Conservation (phyloP, 2,888 invertebrate genomes). For the Ornithoptera priamus region DNA sequence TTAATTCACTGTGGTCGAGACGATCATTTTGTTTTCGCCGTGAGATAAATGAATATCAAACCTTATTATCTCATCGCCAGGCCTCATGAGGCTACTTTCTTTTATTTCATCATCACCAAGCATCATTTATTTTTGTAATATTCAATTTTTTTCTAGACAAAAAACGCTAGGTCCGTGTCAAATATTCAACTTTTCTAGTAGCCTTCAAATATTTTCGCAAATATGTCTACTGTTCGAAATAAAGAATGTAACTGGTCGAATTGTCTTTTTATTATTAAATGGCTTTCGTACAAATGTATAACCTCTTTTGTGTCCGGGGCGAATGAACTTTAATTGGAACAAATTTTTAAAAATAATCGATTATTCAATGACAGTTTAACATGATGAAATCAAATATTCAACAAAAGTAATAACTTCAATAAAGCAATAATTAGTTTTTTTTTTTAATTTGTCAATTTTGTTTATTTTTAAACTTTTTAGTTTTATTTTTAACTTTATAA, state of each 20-base stretch:
- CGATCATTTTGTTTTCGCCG: constrained; percentile 41
- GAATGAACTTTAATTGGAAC: constrained; percentile 22
- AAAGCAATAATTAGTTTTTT: too few species aligned
- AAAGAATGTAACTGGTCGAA: constrained; percentile 45
- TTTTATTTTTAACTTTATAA: too few species aligned
- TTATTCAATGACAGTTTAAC: background rate
- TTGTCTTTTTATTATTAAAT: constrained; percentile 18
- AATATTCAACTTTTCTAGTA: constrained; percentile 56
- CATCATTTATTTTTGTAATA: constrained; percentile 73
- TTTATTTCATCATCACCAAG: constrained; percentile 76
- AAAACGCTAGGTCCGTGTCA: constrained; percentile 58
- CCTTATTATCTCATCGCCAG: constrained; percentile 75
- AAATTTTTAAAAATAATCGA: background rate
- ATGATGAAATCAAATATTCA: too few species aligned
- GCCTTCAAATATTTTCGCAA: constrained; percentile 59
- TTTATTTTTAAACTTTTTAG: too few species aligned
- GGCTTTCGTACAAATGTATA: constrained; percentile 39
- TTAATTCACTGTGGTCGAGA: constrained; percentile 51
- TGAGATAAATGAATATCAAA: constrained; percentile 52
- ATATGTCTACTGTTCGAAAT: constrained; percentile 56
- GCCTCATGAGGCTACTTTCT: constrained; percentile 66
- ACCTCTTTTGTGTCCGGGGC: constrained; percentile 54
- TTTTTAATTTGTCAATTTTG: too few species aligned
- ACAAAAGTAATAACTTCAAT: too few species aligned
- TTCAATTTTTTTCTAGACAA: constrained; percentile 73